These are phyloP conservation scores for Alouatta caraya DNA, from an alignment of 2,797 vertebrate genomes.

Conservation along the genomic window DNA sequence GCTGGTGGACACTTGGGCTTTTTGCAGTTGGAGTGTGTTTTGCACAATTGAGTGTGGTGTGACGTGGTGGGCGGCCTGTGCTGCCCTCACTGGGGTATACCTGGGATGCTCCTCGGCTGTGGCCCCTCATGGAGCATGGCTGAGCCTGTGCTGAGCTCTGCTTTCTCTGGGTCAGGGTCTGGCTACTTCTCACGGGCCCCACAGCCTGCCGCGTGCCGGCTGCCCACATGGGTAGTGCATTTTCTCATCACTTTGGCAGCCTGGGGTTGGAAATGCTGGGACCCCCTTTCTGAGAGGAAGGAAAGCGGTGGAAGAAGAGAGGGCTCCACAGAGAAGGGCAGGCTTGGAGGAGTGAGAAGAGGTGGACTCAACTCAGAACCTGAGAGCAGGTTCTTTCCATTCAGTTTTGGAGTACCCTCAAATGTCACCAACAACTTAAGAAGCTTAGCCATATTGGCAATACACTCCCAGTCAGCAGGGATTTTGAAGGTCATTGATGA, in stretches of 20 bases:
- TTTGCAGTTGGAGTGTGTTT: neutral
- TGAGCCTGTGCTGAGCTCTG: neutral
- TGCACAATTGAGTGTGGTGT: neutral
- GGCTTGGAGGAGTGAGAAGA: neutral
- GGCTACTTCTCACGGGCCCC: neutral
- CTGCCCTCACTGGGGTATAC: too few species aligned
- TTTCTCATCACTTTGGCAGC: neutral
- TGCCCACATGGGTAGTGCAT: neutral
- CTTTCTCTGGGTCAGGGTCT: neutral
- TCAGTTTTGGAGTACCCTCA: neutral
- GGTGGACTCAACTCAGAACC: too few species aligned
- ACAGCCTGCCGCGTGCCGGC: neutral
- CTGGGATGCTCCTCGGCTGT: neutral
- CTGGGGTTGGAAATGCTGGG: neutral
- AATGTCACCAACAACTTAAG: neutral
- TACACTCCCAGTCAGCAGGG: neutral
- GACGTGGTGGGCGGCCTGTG: neutral
- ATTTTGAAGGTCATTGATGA: neutral
- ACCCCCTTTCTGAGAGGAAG: neutral
- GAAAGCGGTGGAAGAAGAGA: too few species aligned
- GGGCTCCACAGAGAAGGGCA: neutral
- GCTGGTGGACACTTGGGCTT: neutral
- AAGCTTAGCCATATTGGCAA: neutral
- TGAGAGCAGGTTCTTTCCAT: neutral
- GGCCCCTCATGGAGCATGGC: neutral